These are phyloP conservation scores for Ligdia adustata DNA, from an alignment of 2,888 invertebrate species.

Conservation along the genomic window DNA sequence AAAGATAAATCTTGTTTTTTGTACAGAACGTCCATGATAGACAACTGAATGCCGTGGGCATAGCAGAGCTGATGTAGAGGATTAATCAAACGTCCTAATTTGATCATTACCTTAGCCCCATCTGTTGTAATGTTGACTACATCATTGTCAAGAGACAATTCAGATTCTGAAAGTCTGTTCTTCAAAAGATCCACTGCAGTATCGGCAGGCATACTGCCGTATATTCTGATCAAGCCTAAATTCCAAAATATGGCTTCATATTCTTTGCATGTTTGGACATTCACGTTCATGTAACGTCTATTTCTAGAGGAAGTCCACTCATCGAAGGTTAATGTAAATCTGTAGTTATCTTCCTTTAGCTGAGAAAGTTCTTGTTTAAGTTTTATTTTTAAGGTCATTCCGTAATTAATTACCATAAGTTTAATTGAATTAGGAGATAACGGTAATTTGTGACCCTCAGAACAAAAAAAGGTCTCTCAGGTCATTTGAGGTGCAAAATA, in stretches of 20 bases:
- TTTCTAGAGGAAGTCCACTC: background rate
- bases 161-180: background rate
- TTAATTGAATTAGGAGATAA: no score
- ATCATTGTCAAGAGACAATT: no score
- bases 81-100: no score
- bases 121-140: no score
- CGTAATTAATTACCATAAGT: background rate
- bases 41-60: no score
- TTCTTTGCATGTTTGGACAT: background rate
- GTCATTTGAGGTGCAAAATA: background rate
- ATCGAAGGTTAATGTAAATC: background rate
- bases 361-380: background rate
- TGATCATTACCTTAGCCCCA: no score
- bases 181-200: background rate
- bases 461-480: background rate
- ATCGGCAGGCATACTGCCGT: background rate
- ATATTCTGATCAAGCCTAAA: background rate
- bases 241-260: background rate
- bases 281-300: background rate
- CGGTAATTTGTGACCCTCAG: background rate
- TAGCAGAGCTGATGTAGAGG: no score
- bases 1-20: no score
- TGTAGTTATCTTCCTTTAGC: background rate
- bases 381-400: background rate
- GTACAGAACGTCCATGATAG: no score